These are phyloP conservation scores for Priocnemis perturbator DNA, from an alignment of 2,888 invertebrate genomes.

Conservation along the genomic window DNA sequence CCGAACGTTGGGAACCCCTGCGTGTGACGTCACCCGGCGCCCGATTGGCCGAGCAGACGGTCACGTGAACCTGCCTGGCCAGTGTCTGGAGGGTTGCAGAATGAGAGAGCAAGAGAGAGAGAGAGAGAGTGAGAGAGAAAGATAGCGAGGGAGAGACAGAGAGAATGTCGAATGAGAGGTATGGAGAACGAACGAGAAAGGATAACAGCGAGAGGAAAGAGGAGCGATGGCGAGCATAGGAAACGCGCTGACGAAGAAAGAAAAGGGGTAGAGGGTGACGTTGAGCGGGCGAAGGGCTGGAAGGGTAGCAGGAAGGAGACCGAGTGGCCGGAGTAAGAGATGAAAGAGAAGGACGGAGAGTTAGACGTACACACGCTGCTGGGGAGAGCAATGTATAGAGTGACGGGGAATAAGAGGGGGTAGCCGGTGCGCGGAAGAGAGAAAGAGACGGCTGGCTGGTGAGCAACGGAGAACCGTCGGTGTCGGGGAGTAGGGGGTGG, in stretches of 20 bases:
- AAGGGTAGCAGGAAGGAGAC: background rate
- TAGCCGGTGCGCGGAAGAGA: conserved; percentile 15
- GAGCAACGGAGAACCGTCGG: conserved; percentile 7
- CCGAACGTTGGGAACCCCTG: conserved; percentile 65
- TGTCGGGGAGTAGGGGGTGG: conserved; percentile 36
- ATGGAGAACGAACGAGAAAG: too few species aligned
- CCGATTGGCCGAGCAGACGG: conserved; percentile 64
- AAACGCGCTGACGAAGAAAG: too few species aligned
- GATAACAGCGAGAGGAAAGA: too few species aligned
- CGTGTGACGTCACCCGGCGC: conserved; percentile 62
- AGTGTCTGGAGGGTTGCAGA: conserved; percentile 46
- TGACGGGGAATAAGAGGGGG: conserved; percentile 27
- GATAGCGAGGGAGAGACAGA: conserved; percentile 14
- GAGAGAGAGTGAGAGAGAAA: conserved; percentile 8
- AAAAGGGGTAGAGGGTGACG: too few species aligned
- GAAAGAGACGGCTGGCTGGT: conserved; percentile 13
- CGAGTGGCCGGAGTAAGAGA: conserved; percentile 19
- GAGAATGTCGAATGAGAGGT: conserved; percentile 12
- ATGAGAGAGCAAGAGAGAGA: conserved; percentile 7
- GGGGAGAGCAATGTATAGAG: conserved; percentile 20
- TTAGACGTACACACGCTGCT: background rate
- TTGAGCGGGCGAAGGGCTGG: too few species aligned
- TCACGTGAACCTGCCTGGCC: conserved; percentile 66
- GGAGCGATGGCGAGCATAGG: too few species aligned
- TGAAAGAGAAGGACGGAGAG: conserved; percentile 14